Base-by-base conservation (phyloP, 2,113 vertebrate genomes). In the Bagarius yarrelli region DNA sequence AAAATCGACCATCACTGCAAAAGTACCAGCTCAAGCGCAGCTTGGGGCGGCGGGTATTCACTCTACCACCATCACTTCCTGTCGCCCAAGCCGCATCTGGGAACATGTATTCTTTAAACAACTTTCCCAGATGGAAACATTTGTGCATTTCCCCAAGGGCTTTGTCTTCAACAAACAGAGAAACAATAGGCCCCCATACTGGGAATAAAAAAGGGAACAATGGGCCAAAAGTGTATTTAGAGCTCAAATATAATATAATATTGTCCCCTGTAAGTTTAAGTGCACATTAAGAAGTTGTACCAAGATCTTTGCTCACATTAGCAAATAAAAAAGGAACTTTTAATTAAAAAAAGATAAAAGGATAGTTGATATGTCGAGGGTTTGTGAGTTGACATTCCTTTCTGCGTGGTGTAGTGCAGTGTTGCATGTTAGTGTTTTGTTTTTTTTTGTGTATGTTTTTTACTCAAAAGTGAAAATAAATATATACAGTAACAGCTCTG, bases 61-160 rank as follows among this genome's bases (percentile, higher is more conserved):
- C 12, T 44, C 61, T 55, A 67, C 69, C 82, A 70, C 60, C 67
- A 69, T 66, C 70, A 36, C 53, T 81, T 81, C 79, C 78, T 70
- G 81, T 70, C 2, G 32, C 56, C 64, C 60, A 50, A 59, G 64
- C 71, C 63, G 78, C 69, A 83, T 85, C 78, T 85, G 81, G 84
- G 73, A 85, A 79, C 53, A 63, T 75, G 67, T 53, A 36, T 73
- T 81, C 81, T 75, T 67, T 74, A 59, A 85, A 77, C 78, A 85
- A 85, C 81, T 81, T 83, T 85, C 81, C 81, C 81, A 83, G 72
- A 80, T 64, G 81, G 72, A 85, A 85, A 85, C 72, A 50, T 55
- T 50, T 50, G 59, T 25, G 15, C 44, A 8, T 53, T 57, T 83
- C 69, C 59, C 81, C 4, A 8, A 70, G 73, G 78, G 59, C 19